These are phyloP conservation scores for Odocoileus virginianus DNA, from an alignment of 2,113 vertebrate species.

Conservation along the genomic window DNA sequence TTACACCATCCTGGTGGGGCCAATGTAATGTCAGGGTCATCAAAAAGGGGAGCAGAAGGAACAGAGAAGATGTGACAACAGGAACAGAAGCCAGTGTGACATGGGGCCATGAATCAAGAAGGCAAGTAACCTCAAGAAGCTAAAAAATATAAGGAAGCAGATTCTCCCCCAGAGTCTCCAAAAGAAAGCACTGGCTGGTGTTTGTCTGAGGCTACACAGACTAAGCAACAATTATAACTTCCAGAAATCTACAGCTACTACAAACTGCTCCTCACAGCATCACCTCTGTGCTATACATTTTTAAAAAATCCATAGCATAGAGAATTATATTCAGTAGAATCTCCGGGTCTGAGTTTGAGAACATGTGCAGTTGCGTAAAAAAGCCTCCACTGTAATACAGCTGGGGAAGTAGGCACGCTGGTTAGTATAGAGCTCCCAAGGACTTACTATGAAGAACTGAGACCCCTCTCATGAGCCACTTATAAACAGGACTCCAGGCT, in stretches of 20 bases:
- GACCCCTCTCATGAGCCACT: background rate
- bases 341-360: background rate
- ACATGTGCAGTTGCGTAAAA: background rate
- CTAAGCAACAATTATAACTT: background rate
- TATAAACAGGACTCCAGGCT: background rate
- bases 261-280: background rate
- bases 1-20: background rate
- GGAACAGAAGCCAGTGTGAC: background rate
- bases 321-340: background rate
- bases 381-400: background rate
- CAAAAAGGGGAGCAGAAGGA: background rate
- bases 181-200: background rate
- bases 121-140: background rate
- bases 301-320: background rate
- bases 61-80: background rate
- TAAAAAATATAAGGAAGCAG: background rate
- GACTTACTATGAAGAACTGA: background rate
- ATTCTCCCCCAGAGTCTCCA: background rate
- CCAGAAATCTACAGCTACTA: background rate
- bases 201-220: background rate
- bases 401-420: background rate
- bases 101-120: background rate
- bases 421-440: background rate
- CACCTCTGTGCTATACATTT: accelerated
- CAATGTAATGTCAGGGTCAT: background rate